Evolutionary conservation across 2,888 invertebrate species (phyloP), one percentile per base, ranked within the genome.

Genomic region (Parascotia fuliginaria): DNA sequence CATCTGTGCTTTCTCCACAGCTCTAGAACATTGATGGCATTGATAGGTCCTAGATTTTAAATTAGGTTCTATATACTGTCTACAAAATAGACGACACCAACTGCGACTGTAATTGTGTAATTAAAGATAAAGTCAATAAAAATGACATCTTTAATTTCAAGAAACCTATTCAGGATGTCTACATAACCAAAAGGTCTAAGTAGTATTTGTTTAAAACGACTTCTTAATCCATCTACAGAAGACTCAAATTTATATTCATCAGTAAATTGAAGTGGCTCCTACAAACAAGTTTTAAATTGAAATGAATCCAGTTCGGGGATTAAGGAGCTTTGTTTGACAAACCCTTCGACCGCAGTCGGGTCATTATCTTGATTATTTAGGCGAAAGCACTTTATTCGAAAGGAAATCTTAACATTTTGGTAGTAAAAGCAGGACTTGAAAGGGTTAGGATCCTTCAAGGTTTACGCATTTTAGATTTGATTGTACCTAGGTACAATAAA

Each of bases 291-390:
- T 33, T 24, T 32, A 45, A 52, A 53, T 48, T 59, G 40, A 53
- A 58, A 52, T 27, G 37, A 47, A 51, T 45, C 38, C 49, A 24
- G 6, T 28, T 34, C 36, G 7, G 37, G 51, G 65, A 49, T 68
- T 54, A 59, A 40, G 48, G 29, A 27, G 64, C 42, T 55, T 51
- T 53, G 50, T 43, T 47, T 51, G 38, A 44, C 34, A 42, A 49
- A 22, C 43, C 47, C 54, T 54, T 55, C 39, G 46, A 37, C 33
- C 7, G 13, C 9, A 22, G 36, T 44, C 5, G 4, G 24, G 59
- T 53, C 40, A 41, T 47, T 47, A 47, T 47, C 41, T 37, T 37
- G 47, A 37, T 67, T 65, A 67, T 65, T 65, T 67, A 63, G 64
- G 53, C 28, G 16, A 40, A 16, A 47, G 41, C 31, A 53, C 54